Evolutionary conservation across 2,797 vertebrate species (phyloP), one percentile per base, ranked within the genome.

Genomic region (Natrix natrix): DNA sequence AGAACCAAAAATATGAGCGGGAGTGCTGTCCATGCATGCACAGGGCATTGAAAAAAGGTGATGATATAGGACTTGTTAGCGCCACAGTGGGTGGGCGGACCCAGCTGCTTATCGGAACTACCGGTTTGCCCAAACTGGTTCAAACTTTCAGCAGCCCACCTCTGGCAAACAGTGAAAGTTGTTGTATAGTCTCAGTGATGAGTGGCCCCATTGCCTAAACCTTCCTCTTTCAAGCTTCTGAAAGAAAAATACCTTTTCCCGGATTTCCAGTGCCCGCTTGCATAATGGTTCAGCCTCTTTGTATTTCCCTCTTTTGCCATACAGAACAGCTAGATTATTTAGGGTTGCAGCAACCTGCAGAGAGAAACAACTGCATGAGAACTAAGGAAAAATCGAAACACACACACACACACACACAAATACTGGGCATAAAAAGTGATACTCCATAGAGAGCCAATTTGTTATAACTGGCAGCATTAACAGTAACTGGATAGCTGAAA

Each of bases 271-370:
- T 4, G 99, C 99, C 94, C 99, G 98, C 97, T 99, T 99, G 94
- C 99, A 99, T 95, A 99, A 97, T 0, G 99, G 99, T 95, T 99
- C 99, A 0, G 99, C 99, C 95, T 99, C 99, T 97, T 99, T 99
- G 97, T 99, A 99, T 96, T 99, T 99, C 10, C 99, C 99, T 89
- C 99, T 98, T 97, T 99, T 99, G 93, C 99, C 99, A 0, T 99
- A 99, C 83, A 99, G 98, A 94, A 99, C 99, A 4, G 99, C 99
- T 98, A 99, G 96, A 95, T 99, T 99, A 98, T 99, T 99, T 94
- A 99, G 97, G 0, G 99, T 99, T 2, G 99, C 99, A 48, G 99
- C 99, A 92, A 99, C 99, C 99, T 99, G 93, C 93, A 90, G 96
- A 95, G 91, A 16, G 48, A 0, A 7, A 93, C 4, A 13, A 16